These are phyloP conservation scores for Piscicola geometra DNA, from an alignment of 2,888 invertebrate species.

Conservation along the genomic window DNA sequence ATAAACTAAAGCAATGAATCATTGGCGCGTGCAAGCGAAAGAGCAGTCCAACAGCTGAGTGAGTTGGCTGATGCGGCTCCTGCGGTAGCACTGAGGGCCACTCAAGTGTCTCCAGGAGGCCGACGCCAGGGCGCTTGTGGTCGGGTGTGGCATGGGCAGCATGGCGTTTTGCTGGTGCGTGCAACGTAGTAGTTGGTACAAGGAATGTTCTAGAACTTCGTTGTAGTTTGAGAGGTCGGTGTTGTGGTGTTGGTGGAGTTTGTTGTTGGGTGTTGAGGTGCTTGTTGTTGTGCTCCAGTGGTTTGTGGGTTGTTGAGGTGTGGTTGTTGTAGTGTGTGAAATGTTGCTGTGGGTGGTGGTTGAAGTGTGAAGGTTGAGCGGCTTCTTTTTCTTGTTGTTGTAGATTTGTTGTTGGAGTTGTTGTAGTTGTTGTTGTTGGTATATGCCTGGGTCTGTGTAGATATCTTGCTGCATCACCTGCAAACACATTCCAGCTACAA, in stretches of 20 bases:
- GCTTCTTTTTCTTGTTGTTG: not conserved
- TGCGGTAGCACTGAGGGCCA: constrained; percentile 82
- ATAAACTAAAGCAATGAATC: too few relatives aligned
- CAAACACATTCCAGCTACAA: too few relatives aligned
- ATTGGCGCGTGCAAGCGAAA: too few relatives aligned
- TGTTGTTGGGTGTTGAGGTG: not conserved
- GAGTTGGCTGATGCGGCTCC: constrained; percentile 81
- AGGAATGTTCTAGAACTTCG: constrained; percentile 90
- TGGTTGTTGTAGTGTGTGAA: not conserved
- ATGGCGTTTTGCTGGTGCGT: constrained; percentile 87
- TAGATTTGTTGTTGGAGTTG: constrained; percentile 10
- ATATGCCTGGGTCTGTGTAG: not conserved
- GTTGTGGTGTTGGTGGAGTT: not conserved
- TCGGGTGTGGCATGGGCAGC: constrained; percentile 89
- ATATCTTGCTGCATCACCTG: constrained; percentile 7
- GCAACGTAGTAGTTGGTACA: constrained; percentile 85
- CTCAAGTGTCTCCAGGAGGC: constrained; percentile 83
- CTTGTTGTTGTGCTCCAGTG: not conserved
- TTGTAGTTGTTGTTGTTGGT: constrained; percentile 1
- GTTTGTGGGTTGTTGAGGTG: not conserved
- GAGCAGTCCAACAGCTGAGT: constrained; percentile 68
- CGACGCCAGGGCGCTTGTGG: constrained; percentile 87
- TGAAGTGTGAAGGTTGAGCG: not conserved
- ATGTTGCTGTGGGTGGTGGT: not conserved
- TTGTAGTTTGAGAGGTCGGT: constrained; percentile 58